Evolutionary conservation across 2,797 vertebrate genomes (phyloP).

Genomic region (Arremon brunneinucha): DNA sequence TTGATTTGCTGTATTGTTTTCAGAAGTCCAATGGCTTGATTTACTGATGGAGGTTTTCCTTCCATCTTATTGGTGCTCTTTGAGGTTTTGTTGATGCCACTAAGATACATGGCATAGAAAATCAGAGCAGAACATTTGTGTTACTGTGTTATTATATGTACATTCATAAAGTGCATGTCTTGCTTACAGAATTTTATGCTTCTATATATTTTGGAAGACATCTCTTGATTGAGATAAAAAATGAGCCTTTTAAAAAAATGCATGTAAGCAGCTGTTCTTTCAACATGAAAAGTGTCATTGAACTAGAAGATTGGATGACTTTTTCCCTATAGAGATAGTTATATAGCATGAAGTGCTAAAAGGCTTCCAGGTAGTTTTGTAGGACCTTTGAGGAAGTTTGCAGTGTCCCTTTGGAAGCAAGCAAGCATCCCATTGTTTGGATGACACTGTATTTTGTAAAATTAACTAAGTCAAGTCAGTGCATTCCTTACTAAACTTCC

Average conservation of each 20-base stretch:
- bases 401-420: constrained; percentile 23
- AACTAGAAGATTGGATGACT: neutral
- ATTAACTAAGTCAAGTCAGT: neutral
- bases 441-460: neutral
- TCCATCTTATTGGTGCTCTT: neutral
- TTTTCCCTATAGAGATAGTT: neutral
- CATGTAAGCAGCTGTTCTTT: neutral
- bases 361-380: neutral
- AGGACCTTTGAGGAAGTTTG: constrained; percentile 1
- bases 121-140: neutral
- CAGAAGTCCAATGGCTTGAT: neutral
- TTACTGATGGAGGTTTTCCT: neutral
- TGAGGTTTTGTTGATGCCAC: neutral
- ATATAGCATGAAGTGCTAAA: neutral
- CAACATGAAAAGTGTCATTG: neutral
- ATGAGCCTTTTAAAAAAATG: neutral
- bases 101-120: neutral
- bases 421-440: constrained; percentile 20
- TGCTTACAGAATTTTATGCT: neutral
- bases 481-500: neutral
- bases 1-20: neutral
- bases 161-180: neutral
- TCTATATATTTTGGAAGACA: neutral
- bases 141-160: neutral
- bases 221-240: neutral